Evolutionary conservation across 1,140 invertebrate genomes (phyloP), one percentile per base, ranked within the genome.

Genomic region (Macrostomum lignano): DNA sequence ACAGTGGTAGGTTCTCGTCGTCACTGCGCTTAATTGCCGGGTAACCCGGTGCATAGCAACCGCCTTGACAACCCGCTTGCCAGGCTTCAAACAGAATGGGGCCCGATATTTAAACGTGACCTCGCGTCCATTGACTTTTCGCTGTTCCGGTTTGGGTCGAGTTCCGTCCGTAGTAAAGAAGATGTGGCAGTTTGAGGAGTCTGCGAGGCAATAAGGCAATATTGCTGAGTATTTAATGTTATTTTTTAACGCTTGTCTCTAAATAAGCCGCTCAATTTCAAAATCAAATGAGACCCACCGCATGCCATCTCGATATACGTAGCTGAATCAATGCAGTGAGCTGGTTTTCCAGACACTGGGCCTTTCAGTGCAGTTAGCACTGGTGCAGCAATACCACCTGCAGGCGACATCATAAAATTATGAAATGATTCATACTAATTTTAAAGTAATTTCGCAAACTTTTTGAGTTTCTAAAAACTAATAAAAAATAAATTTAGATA

Each of bases 391-490:
- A 59, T 44, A 14, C 46, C 53, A 23, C 55, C 55, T 17, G 54
- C 54, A 45, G 48, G 54, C 7, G 55, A 52, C 55, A 59, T 59
- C 24, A 36, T n/a, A n/a, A n/a, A n/a, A n/a, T n/a, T n/a, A n/a
- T n/a, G n/a, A n/a, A n/a, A n/a, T n/a, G n/a, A n/a, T n/a, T n/a
- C n/a, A n/a, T n/a, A n/a, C n/a, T n/a, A n/a, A n/a, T n/a, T n/a
- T n/a, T n/a, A n/a, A n/a, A n/a, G n/a, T n/a, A n/a, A n/a, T n/a
- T n/a, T n/a, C n/a, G n/a, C n/a, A n/a, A n/a, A n/a, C n/a, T n/a
- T n/a, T n/a, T n/a, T n/a, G n/a, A n/a, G n/a, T n/a, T n/a, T n/a
- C n/a, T n/a, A n/a, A n/a, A n/a, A n/a, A n/a, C n/a, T n/a, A n/a
- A n/a, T n/a, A n/a, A n/a, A n/a, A n/a, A n/a, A n/a, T n/a, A n/a